Evolutionary conservation across 2,888 invertebrate species (phyloP).

Genomic region (Oxyscelio sp.): DNA sequence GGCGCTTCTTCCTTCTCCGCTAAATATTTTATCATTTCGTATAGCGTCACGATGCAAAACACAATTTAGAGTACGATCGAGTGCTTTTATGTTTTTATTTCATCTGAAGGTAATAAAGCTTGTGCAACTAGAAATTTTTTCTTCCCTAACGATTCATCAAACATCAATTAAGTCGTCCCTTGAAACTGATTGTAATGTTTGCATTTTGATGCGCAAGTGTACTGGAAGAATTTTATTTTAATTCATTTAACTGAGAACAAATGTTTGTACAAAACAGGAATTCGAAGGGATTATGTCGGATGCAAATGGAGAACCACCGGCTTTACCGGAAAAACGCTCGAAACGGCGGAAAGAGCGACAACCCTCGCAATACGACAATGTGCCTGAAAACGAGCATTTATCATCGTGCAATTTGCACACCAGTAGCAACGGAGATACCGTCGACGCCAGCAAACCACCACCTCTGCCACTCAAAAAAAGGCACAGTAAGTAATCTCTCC

Average conservation of each 20-base stretch:
- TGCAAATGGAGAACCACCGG: slow-evolving; percentile 89
- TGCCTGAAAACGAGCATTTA: slow-evolving; percentile 89
- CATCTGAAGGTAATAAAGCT: neutral
- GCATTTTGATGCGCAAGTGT: too few species aligned
- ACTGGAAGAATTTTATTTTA: too few species aligned
- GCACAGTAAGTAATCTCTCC: slow-evolving; percentile 94
- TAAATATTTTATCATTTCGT: neutral
- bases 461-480: slow-evolving; percentile 97
- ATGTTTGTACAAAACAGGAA: too few species aligned
- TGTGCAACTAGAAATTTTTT: neutral
- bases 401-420: slow-evolving; percentile 87
- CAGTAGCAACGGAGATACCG: slow-evolving; percentile 87
- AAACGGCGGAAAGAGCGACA: slow-evolving; percentile 90
- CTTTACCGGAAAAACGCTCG: slow-evolving; percentile 91
- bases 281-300: slow-evolving; percentile 83
- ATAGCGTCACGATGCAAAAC: neutral
- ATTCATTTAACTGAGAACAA: too few species aligned
- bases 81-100: neutral
- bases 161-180: neutral
- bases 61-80: neutral
- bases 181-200: too few species aligned
- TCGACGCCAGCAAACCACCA: slow-evolving; percentile 93
- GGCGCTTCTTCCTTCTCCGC: neutral
- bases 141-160: too few species aligned
- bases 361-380: slow-evolving; percentile 93